Conservation (phyloP, 2,888 invertebrate genomes). For the Corbicula japonica region DNA sequence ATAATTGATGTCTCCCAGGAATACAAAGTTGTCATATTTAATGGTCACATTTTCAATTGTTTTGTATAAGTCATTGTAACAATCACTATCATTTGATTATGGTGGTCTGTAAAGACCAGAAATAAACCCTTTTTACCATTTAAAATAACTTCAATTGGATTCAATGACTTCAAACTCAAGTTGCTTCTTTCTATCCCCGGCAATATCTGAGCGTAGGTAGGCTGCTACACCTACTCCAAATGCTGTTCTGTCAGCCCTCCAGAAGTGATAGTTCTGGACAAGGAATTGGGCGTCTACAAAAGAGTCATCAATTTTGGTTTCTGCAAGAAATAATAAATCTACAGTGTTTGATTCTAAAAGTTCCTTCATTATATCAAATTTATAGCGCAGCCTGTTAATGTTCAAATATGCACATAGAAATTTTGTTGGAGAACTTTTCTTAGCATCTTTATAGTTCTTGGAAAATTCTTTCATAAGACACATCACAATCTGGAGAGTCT, state of each 20-base stretch:
- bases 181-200: constrained; percentile 15
- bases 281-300: constrained; percentile 19
- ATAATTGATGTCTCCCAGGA: constrained; percentile 21
- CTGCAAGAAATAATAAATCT: constrained; percentile 30
- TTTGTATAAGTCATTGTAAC: neutral
- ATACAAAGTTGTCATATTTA: constrained; percentile 9
- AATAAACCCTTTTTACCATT: constrained; percentile 15
- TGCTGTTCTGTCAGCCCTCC: constrained; percentile 17
- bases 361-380: too few relatives aligned
- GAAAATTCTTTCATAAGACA: too few relatives aligned
- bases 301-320: constrained; percentile 31
- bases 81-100: neutral
- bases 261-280: constrained; percentile 2
- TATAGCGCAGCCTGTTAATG: too few relatives aligned
- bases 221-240: constrained; percentile 16
- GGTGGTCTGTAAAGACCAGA: constrained; percentile 10
- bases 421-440: too few relatives aligned
- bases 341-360: too few relatives aligned
- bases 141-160: constrained; percentile 33
- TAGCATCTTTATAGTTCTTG: too few relatives aligned
- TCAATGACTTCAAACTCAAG: constrained; percentile 15
- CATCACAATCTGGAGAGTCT: too few relatives aligned
- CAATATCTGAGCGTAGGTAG: constrained; percentile 12
- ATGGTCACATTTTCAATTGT: constrained; percentile 5
- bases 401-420: too few relatives aligned